Percentiles rank a stretch among this genome's conserved stretches.
phyloP scores from a whole-genome alignment of 1,140 invertebrate genomes.

The Gerris buenoi region DNA sequence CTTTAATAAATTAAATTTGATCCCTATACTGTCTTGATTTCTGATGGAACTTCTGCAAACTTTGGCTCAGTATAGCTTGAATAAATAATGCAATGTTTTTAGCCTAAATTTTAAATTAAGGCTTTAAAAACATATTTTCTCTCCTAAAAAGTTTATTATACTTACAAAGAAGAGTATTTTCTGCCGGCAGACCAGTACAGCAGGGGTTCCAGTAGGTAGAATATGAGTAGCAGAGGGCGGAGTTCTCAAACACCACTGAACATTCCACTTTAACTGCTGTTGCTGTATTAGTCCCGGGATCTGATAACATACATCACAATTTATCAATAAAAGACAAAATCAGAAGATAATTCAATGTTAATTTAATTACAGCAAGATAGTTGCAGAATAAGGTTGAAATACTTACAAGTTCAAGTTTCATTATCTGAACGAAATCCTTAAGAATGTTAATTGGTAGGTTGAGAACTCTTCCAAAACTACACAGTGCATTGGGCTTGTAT shows the following conservation, averaged over 20 bases:
- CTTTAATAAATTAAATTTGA: too few species aligned
- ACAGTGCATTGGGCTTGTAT: slow-evolving; percentile 73
- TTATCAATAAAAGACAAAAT: too few species aligned
- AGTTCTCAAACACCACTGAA: slow-evolving; percentile 79
- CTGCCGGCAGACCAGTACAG: slow-evolving; percentile 61
- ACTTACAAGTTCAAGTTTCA: slow-evolving; percentile 57
- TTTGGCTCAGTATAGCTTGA: too few species aligned
- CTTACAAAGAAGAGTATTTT: slow-evolving; percentile 83
- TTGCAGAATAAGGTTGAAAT: too few species aligned
- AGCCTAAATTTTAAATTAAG: too few species aligned
- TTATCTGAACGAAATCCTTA: slow-evolving; percentile 81
- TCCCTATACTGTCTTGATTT: too few species aligned
- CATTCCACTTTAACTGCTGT: slow-evolving; percentile 61
- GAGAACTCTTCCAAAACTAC: slow-evolving; percentile 65
- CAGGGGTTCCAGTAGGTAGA: slow-evolving; percentile 68
- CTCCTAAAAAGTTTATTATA: too few species aligned
- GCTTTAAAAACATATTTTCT: too few species aligned
- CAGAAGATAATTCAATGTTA: too few species aligned
- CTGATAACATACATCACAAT: slow-evolving; percentile 23
- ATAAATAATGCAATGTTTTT: too few species aligned
- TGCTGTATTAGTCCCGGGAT: slow-evolving; percentile 45
- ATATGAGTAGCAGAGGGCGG: slow-evolving; percentile 71
- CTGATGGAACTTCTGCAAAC: too few species aligned
- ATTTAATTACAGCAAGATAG: too few species aligned
- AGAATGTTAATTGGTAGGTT: slow-evolving; percentile 59